phyloP scores from a whole-genome alignment of 1,140 invertebrate species.

The Centruroides vittatus region DNA sequence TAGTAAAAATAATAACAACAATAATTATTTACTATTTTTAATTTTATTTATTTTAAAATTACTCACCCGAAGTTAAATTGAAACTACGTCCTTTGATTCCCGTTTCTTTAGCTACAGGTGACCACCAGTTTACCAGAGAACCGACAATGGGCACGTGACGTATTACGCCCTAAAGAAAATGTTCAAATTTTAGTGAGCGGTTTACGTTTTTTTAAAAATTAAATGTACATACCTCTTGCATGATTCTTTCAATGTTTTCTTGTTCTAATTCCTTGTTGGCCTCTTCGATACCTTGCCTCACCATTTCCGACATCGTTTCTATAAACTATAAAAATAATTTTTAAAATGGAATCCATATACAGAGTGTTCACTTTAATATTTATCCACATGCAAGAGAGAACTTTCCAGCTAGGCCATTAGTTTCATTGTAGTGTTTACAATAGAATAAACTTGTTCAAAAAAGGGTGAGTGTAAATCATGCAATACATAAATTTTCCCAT shows the following conservation, averaged over 20 bases:
- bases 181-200: not conserved
- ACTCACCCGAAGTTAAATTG: constrained; percentile 54
- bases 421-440: too few relatives aligned
- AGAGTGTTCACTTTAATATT: not conserved
- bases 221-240: constrained; percentile 52
- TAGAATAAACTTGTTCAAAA: too few relatives aligned
- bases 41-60: not conserved
- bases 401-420: too few relatives aligned
- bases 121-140: constrained; percentile 49
- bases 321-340: constrained; percentile 44
- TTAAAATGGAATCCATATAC: not conserved
- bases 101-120: constrained; percentile 52
- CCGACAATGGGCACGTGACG: constrained; percentile 83
- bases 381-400: too few relatives aligned
- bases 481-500: too few relatives aligned
- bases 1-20: constrained; percentile 20
- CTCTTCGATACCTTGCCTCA: constrained; percentile 84
- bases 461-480: too few relatives aligned
- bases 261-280: constrained; percentile 78
- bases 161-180: constrained; percentile 49
- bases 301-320: constrained; percentile 86
- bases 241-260: constrained; percentile 73
- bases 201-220: not conserved
- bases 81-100: constrained; percentile 70
- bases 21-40: not conserved